A percentile compares a stretch with the other conserved stretches of the same genome.
Evolutionary conservation across 2,888 invertebrate species (phyloP).

Genomic region (Apoderus coryli): DNA sequence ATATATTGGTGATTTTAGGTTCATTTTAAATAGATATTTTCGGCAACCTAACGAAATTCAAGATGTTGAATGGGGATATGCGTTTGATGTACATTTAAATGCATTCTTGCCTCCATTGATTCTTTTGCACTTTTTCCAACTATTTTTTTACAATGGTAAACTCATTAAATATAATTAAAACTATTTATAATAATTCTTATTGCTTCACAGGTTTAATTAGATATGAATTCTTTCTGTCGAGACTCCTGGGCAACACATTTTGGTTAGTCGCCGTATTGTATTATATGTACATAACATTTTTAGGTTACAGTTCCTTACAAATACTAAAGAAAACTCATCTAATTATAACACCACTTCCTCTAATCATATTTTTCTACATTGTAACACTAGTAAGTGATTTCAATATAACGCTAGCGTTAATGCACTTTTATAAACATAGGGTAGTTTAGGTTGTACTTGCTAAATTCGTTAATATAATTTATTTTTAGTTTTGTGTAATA

Average conservation of each 20-base stretch:
- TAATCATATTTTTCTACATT: conserved; percentile 62
- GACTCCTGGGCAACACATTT: conserved; percentile 79
- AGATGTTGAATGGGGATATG: conserved; percentile 96
- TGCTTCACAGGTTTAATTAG: conserved; percentile 67
- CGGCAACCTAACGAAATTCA: conserved; percentile 47
- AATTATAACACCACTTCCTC: conserved; percentile 71
- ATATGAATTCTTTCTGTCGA: conserved; percentile 61
- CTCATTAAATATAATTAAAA: conserved; percentile 17
- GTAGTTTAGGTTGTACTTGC: conserved; percentile 50
- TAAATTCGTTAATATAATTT: too few species aligned
- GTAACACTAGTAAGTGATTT: conserved; percentile 62
- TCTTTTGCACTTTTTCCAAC: conserved; percentile 81
- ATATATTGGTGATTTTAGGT: conserved; percentile 39
- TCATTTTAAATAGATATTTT: conserved; percentile 63
- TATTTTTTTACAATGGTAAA: conserved; percentile 74
- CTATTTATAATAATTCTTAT: conserved; percentile 24
- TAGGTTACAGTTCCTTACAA: conserved; percentile 88
- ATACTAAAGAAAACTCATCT: conserved; percentile 73
- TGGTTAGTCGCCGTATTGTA: conserved; percentile 86
- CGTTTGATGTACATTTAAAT: conserved; percentile 98
- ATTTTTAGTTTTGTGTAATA: too few species aligned
- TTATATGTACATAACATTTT: conserved; percentile 92
- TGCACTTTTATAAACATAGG: conserved; percentile 71
- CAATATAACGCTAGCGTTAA: conserved; percentile 71
- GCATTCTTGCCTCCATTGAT: conserved; percentile 93